Evolutionary conservation across 2,113 vertebrate species (phyloP).

Genomic region (Crotophaga sulcirostris): DNA sequence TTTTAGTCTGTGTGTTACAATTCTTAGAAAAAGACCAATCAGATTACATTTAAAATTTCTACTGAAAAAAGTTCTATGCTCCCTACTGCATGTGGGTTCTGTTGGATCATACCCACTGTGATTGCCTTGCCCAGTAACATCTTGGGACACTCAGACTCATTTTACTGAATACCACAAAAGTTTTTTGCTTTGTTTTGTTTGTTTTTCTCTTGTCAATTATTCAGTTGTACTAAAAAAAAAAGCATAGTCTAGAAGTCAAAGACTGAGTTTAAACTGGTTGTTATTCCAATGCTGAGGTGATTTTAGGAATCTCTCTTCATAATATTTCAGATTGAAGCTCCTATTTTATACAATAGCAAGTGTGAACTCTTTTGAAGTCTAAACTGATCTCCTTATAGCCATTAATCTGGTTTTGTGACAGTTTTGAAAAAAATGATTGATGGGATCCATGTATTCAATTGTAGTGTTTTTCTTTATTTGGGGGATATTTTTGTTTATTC

Average conservation of each 20-base stretch:
- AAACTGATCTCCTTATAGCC: background rate
- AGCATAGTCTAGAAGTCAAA: background rate
- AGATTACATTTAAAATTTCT: background rate
- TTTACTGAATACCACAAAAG: background rate
- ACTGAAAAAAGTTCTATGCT: background rate
- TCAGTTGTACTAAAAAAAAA: background rate
- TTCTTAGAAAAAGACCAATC: background rate
- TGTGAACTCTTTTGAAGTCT: background rate
- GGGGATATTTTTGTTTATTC: background rate
- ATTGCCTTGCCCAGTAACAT: background rate
- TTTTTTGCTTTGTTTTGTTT: background rate
- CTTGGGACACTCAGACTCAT: background rate
- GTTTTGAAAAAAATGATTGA: background rate
- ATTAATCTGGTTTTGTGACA: background rate
- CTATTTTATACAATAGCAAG: background rate
- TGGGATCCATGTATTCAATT: background rate
- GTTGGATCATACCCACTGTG: background rate
- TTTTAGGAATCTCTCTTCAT: background rate
- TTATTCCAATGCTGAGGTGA: background rate
- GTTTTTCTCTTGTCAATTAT: background rate
- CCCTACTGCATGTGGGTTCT: accelerated
- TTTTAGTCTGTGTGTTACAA: background rate
- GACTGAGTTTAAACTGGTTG: background rate
- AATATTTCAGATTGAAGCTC: background rate
- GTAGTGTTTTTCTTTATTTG: background rate